Evolutionary conservation across 2,113 vertebrate genomes (phyloP).

Genomic region (Taurulus bubalis): DNA sequence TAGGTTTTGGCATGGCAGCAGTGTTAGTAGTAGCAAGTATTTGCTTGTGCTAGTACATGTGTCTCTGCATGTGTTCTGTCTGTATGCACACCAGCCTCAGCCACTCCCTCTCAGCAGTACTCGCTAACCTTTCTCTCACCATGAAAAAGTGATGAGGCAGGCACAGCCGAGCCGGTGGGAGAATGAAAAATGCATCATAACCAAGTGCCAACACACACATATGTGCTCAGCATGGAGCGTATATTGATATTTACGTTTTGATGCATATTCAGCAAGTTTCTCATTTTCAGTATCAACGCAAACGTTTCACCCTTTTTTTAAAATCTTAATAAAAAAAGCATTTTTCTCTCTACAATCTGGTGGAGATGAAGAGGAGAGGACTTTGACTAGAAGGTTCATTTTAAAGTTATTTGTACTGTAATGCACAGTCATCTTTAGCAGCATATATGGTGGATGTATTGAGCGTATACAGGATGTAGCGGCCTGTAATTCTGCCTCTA

Average conservation of each 20-base stretch:
- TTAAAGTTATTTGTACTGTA: not conserved
- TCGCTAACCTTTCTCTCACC: slow-evolving; percentile 61
- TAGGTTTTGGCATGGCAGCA: not conserved
- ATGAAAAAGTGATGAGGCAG: slow-evolving; percentile 79
- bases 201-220: not conserved
- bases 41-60: not conserved
- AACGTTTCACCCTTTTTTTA: not conserved
- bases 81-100: slow-evolving; percentile 10
- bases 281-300: not conserved
- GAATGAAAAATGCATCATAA: slow-evolving; percentile 70
- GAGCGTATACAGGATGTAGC: not conserved
- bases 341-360: not conserved
- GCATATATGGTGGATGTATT: not conserved
- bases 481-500: not conserved
- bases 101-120: slow-evolving; percentile 14
- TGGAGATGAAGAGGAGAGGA: not conserved
- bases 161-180: slow-evolving; percentile 28
- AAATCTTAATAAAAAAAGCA: not conserved
- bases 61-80: slow-evolving; percentile 5
- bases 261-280: not conserved
- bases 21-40: not conserved
- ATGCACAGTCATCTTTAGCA: not conserved
- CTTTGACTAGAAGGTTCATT: not conserved
- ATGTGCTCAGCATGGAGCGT: not conserved
- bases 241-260: too few relatives aligned